Base-by-base conservation (phyloP, 1,140 invertebrate genomes). In the Bombus waltoni region DNA sequence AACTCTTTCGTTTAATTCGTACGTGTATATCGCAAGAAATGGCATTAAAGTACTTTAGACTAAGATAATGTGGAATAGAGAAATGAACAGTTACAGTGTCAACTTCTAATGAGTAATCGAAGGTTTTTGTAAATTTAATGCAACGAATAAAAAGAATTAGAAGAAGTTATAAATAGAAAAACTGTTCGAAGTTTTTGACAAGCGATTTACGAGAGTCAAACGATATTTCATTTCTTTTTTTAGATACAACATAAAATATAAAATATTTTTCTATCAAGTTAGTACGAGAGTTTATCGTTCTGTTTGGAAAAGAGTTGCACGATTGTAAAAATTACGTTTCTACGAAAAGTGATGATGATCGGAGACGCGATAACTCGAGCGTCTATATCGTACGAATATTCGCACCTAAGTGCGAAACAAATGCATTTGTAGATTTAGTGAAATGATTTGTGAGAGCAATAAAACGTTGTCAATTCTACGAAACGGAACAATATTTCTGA, bases 401-500 rank as follows among this genome's bases (percentile, higher is more conserved):
- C 38, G 10, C 75, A 32, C 38, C 42, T 66, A 42, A 13, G n/a
- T 57, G 15, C 22, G 44, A 22, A 70, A 53, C 28, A 53, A 80
- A 10, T 44, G 25, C 44, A 42, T 44, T 62, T 65, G 76, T 65
- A 65, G 59, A 78, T 68, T 47, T 47, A 66, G n/a, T 18, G 68
- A 81, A 57, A 81, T 40, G 66, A 81, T 81, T 72, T 47, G 42
- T 47, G 65, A 38, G 4, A 40, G 53, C n/a, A 62, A 77, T 77
- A 77, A 77, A 77, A 47, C 38, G 22, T 47, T 18, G 32, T n/a
- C 40, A 47, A 22, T 79, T 68, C 42, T n/a, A n/a, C 38, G 57
- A n/a, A 59, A 77, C 35, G 13, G 22, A 13, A 59, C 28, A 59
- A 74, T 77, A 59, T 59, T 62, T 62, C 57, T 25, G 28, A 59